Percentiles rank a stretch among this genome's conserved stretches.
Conservation (phyloP, 2,888 invertebrate species). For the Ectemnius cavifrons region DNA sequence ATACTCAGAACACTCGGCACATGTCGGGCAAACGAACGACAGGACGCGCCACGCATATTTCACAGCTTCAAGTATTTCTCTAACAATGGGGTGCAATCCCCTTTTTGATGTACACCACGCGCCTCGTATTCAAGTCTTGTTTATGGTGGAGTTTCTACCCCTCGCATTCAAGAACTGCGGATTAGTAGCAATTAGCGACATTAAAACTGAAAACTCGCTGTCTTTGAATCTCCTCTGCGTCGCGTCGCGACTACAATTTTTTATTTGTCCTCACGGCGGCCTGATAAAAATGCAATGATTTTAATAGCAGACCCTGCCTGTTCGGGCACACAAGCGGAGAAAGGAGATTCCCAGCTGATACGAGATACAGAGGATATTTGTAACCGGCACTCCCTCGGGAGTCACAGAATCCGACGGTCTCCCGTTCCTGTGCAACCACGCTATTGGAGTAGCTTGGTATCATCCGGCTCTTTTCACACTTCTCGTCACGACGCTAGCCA, state of each 20-base stretch:
- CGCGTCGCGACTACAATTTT: too few species aligned
- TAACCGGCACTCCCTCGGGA: conserved; percentile 40
- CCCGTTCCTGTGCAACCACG: conserved; percentile 17
- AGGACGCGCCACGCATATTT: conserved; percentile 51
- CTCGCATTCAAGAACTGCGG: conserved; percentile 20
- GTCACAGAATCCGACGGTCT: conserved; percentile 37
- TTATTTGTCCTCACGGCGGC: too few species aligned
- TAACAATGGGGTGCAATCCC: conserved; percentile 48
- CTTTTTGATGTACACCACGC: conserved; percentile 38
- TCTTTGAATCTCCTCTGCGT: too few species aligned
- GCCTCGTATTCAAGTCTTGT: conserved; percentile 36
- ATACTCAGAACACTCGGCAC: conserved; percentile 38
- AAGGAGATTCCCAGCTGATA: neutral
- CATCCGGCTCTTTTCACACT: neutral
- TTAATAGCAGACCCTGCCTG: too few species aligned
- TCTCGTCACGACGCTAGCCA: conserved; percentile 7
- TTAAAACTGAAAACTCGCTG: too few species aligned
- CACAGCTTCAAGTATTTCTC: conserved; percentile 44
- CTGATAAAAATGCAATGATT: too few species aligned
- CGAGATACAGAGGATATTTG: conserved; percentile 42
- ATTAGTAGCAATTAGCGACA: too few species aligned
- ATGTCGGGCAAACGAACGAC: conserved; percentile 53
- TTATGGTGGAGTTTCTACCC: conserved; percentile 41
- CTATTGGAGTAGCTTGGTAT: conserved; percentile 15
- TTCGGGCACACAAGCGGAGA: too few species aligned